Evolutionary conservation across 2,888 invertebrate species (phyloP).

Genomic region (Campoplex nolae): DNA sequence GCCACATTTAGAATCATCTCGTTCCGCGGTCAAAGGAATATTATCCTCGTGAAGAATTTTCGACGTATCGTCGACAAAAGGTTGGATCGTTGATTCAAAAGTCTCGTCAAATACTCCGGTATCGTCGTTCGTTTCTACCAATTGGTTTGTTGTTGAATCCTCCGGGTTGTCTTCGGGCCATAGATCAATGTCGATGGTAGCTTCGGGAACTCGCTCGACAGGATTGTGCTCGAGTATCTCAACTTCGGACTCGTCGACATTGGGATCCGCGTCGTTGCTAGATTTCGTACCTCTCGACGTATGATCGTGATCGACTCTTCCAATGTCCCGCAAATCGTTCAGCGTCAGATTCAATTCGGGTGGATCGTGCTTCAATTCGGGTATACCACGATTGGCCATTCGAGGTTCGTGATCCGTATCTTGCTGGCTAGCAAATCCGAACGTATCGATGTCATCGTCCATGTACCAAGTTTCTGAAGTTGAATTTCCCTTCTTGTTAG

Average conservation of each 20-base stretch:
- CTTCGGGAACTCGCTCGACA: background rate
- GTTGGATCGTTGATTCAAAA: background rate
- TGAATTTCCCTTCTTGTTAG: constrained; percentile 68
- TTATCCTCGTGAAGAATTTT: background rate
- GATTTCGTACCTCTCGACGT: constrained; percentile 23
- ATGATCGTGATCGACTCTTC: constrained; percentile 76
- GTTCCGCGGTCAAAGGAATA: background rate
- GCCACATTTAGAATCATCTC: background rate
- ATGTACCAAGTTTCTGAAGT: constrained; percentile 72
- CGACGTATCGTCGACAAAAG: background rate
- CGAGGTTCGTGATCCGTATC: constrained; percentile 49
- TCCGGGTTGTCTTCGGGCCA: constrained; percentile 26
- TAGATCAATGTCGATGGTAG: constrained; percentile 59
- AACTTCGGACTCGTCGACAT: constrained; percentile 51
- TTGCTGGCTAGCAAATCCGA: background rate
- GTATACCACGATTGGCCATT: constrained; percentile 70
- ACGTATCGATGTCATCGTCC: constrained; percentile 33
- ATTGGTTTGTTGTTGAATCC: background rate
- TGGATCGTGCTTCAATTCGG: constrained; percentile 77
- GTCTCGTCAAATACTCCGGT: background rate
- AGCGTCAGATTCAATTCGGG: constrained; percentile 78
- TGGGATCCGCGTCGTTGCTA: background rate
- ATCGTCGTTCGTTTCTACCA: background rate
- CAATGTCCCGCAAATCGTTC: constrained; percentile 80
- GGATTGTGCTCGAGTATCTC: constrained; percentile 52